These are phyloP conservation scores for Cardiocondyla obscurior DNA, from an alignment of 1,140 invertebrate species.

Conservation along the genomic window DNA sequence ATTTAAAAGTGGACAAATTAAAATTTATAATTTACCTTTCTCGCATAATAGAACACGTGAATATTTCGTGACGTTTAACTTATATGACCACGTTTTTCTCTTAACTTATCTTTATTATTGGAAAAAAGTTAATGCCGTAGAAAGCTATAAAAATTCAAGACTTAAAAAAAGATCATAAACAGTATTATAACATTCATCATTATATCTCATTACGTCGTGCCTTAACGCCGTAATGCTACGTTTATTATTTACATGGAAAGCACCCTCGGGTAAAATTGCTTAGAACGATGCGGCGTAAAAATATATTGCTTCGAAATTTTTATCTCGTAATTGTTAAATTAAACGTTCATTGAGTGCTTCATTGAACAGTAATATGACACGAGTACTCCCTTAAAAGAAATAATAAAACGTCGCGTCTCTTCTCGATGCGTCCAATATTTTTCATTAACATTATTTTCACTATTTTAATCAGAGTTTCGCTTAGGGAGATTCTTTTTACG, in stretches of 20 bases:
- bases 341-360: not conserved
- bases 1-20: not conserved
- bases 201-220: not conserved
- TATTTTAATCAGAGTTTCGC: not conserved
- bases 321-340: not conserved
- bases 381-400: not conserved
- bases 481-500: not conserved
- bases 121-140: not conserved
- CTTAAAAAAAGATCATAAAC: not conserved
- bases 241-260: not conserved
- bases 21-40: not conserved
- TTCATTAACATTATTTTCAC: not conserved
- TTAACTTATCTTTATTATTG: not conserved
- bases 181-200: not conserved
- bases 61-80: not conserved
- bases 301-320: not conserved
- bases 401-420: too few species aligned
- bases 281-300: not conserved
- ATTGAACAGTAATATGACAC: not conserved
- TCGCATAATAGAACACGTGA: not conserved
- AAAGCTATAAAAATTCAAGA: not conserved
- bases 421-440: not conserved
- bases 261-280: not conserved
- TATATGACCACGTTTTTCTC: not conserved
- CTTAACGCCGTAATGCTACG: not conserved